These are phyloP conservation scores for Reticulitermes lucifugus DNA, from an alignment of 2,888 invertebrate genomes.

Conservation along the genomic window DNA sequence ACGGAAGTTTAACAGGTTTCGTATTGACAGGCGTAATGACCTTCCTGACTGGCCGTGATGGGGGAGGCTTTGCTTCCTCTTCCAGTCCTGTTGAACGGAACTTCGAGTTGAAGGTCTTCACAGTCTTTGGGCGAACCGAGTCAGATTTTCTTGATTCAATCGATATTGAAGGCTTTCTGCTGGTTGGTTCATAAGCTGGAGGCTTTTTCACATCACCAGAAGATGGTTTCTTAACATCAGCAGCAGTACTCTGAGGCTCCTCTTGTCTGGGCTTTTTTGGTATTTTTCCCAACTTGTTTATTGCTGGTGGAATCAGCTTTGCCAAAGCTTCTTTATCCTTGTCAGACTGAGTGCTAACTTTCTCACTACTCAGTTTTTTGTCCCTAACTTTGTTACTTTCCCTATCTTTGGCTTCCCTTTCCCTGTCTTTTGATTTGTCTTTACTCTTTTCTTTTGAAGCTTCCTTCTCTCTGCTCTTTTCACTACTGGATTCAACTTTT, in stretches of 20 bases:
- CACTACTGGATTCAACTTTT: constrained; percentile 50
- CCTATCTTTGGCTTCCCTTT: constrained; percentile 7
- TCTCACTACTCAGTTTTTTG: constrained; percentile 56
- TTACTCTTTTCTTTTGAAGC: constrained; percentile 53
- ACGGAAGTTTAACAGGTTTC: constrained; percentile 64
- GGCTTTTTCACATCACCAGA: constrained; percentile 48
- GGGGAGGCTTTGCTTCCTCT: constrained; percentile 89
- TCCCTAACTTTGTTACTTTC: constrained; percentile 62
- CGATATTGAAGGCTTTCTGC: constrained; percentile 83
- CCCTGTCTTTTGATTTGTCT: constrained; percentile 55
- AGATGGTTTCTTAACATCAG: constrained; percentile 50
- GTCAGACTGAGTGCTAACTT: constrained; percentile 67
- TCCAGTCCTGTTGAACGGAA: constrained; percentile 92
- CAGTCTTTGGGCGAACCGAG: constrained; percentile 82
- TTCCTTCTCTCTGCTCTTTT: constrained; percentile 60
- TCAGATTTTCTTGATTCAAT: constrained; percentile 82
- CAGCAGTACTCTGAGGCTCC: constrained; percentile 43
- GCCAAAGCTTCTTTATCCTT: constrained; percentile 77
- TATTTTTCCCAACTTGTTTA: constrained; percentile 82
- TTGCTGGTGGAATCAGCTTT: constrained; percentile 74
- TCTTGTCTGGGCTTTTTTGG: constrained; percentile 75
- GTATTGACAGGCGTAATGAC: constrained; percentile 60
- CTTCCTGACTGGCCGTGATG: constrained; percentile 76
- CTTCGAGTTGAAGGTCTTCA: constrained; percentile 91
- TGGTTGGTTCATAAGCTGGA: constrained; percentile 58